Percentiles rank a stretch among this genome's conserved stretches.
Conservation (phyloP, 2,797 vertebrate genomes). For the Okamejei kenojei region DNA sequence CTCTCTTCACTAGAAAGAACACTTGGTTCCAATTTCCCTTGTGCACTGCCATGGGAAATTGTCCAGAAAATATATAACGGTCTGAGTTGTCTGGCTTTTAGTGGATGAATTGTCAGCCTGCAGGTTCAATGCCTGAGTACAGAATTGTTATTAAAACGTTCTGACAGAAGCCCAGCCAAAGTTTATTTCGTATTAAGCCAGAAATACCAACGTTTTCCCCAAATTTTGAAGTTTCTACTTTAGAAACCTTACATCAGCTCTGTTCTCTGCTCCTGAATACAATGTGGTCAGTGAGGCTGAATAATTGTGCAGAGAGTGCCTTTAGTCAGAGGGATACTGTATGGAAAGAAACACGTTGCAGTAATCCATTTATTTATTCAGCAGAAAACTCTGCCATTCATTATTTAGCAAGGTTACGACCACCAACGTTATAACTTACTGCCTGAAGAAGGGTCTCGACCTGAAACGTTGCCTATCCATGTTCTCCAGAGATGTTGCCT, state of each 20-base stretch:
- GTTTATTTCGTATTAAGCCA: not conserved
- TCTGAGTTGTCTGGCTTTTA: not conserved
- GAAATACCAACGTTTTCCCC: not conserved
- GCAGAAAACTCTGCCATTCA: not conserved
- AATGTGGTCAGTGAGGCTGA: not conserved
- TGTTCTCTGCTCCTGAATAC: slow-evolving; percentile 1
- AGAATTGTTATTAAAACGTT: not conserved
- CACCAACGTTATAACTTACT: not conserved
- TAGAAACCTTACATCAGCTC: not conserved
- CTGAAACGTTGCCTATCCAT: too few relatives aligned
- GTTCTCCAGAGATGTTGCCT: too few relatives aligned
- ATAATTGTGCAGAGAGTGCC: not conserved
- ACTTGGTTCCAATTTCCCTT: not conserved
- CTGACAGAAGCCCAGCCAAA: not conserved
- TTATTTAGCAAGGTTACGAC: not conserved
- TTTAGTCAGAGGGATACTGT: not conserved
- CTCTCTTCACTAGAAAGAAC: not conserved
- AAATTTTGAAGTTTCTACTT: not conserved
- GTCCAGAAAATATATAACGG: not conserved
- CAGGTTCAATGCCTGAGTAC: not conserved
- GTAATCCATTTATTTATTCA: slow-evolving; percentile 11
- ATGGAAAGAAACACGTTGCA: not conserved
- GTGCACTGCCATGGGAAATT: not conserved
- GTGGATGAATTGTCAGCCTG: not conserved
- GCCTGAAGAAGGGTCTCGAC: too few relatives aligned